These are phyloP conservation scores for Lanius ludovicianus DNA, from an alignment of 2,113 vertebrate genomes.

Conservation along the genomic window DNA sequence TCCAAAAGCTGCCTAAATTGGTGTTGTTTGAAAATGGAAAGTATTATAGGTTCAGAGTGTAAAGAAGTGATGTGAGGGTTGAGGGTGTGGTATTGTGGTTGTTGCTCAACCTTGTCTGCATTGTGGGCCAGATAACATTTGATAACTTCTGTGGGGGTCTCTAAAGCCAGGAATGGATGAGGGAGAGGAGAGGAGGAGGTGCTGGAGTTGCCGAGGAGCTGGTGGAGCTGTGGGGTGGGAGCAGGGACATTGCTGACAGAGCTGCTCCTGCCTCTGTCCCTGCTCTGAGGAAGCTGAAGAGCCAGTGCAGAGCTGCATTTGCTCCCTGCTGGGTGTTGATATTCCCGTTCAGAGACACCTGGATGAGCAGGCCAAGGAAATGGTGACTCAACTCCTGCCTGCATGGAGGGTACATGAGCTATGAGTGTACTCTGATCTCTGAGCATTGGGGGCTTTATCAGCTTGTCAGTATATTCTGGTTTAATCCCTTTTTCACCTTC, in stretches of 20 bases:
- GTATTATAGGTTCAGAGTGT: background rate
- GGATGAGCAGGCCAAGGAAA: background rate
- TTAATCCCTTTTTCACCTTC: background rate
- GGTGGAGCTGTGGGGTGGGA: background rate
- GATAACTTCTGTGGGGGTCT: rapidly evolving
- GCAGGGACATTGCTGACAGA: background rate
- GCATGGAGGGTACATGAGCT: background rate
- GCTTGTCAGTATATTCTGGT: background rate
- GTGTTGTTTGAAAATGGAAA: background rate
- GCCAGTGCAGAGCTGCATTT: background rate
- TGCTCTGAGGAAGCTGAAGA: background rate
- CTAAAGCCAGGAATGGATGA: rapidly evolving
- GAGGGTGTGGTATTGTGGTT: background rate
- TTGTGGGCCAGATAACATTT: background rate
- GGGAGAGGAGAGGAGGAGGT: background rate
- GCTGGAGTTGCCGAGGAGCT: background rate
- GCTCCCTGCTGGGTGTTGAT: rapidly evolving
- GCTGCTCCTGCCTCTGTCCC: background rate
- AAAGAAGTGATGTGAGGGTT: background rate
- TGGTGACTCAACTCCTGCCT: background rate
- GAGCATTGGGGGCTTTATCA: background rate
- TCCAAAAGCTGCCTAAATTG: background rate
- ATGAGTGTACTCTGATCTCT: rapidly evolving
- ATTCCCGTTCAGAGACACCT: rapidly evolving
- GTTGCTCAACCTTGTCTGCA: background rate